Base-by-base conservation (phyloP, 2,888 invertebrate genomes). In the Panzeria rudis region DNA sequence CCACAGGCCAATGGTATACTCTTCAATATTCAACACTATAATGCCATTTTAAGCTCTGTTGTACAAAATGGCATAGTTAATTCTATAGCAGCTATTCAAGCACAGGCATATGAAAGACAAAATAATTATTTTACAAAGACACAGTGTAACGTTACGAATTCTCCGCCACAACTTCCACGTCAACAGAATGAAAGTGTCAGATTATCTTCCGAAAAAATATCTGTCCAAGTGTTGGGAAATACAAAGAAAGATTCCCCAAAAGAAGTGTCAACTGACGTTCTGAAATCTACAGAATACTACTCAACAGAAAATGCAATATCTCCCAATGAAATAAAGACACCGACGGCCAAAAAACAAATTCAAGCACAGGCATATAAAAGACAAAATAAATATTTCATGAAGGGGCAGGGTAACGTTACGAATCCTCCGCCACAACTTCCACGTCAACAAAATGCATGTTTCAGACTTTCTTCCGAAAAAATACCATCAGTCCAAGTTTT, bases 1-100 rank as follows among this genome's bases (percentile, higher is more conserved):
- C 84, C 84, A n/a, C 84, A 84, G 41, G 64, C 80, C 4, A 52
- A 25, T 66, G 76, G 76, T 35, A 76, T 80, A 29, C 0, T 29
- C 5, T 44, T 20, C 6, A 64, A 71, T 54, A 1, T 7, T 0
- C 50, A 64, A 20, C 29, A 32, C 2, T 1, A 15, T 20, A 15
- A 20, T 47, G 47, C 32, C 0, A 29, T 15, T 0, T 0, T 72
- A 6, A 62, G 32, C 15, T 35, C 50, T 17, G 6, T 62, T n/a
- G n/a, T n/a, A 23, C 6, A 29, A 17, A 62, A 72, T 47, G 56
- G 66, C 5, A 2, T 56, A 15, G 11, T 64, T 56, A 47, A 44
- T 13, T 2, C 61, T 35, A 7, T 76, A 44, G 1, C 44, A 35
- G 11, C 6, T 17, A 23, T 25, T 29, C 75, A 25, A 13, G 11